These are phyloP conservation scores for Trachelus troglodyta DNA, from an alignment of 2,888 invertebrate genomes.

Conservation along the genomic window DNA sequence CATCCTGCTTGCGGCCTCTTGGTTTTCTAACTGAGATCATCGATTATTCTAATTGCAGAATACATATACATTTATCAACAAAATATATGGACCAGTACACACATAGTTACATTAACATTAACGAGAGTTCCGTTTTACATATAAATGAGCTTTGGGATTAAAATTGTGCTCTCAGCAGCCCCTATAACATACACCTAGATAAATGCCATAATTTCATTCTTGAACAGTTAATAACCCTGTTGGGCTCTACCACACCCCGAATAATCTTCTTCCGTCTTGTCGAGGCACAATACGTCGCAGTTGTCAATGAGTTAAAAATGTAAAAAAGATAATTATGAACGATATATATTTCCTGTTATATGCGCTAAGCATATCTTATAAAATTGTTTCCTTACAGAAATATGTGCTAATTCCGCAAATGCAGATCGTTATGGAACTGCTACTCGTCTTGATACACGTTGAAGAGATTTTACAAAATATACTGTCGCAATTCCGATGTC, in stretches of 20 bases:
- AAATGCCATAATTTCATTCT: slow-evolving; percentile 9
- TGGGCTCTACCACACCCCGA: not conserved
- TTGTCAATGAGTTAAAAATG: not conserved
- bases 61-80: slow-evolving; percentile 18
- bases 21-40: not conserved
- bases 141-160: slow-evolving; percentile 43
- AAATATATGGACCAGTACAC: slow-evolving; percentile 33
- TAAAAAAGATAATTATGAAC: too few species aligned
- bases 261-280: not conserved
- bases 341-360: too few species aligned
- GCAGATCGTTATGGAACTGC: not conserved
- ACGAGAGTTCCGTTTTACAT: slow-evolving; percentile 39
- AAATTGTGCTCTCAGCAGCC: slow-evolving; percentile 28
- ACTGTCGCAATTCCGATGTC: too few species aligned
- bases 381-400: too few species aligned
- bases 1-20: not conserved
- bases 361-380: too few species aligned
- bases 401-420: not conserved
- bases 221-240: not conserved
- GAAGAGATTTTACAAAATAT: too few species aligned
- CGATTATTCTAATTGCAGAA: slow-evolving; percentile 8
- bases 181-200: slow-evolving; percentile 15
- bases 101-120: slow-evolving; percentile 22
- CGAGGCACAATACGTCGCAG: not conserved
- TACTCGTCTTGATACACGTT: not conserved